A percentile compares a stretch with the other conserved stretches of the same genome.
These are phyloP conservation scores for Coenobita brevimanus DNA, from an alignment of 1,140 invertebrate genomes.

Conservation along the genomic window DNA sequence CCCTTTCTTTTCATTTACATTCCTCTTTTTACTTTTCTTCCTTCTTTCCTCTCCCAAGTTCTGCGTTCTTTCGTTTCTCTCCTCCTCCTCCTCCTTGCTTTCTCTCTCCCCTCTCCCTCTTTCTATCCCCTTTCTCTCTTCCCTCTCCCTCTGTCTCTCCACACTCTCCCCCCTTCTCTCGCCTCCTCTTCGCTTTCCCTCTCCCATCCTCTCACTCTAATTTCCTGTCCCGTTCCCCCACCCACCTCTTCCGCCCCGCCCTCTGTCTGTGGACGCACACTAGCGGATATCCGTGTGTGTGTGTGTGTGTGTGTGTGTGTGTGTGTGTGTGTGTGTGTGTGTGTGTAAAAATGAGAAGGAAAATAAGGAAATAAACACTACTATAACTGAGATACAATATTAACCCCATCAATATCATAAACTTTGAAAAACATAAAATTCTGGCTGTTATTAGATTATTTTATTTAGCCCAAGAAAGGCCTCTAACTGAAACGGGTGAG, in stretches of 20 bases:
- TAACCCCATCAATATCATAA: no score
- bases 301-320: background rate
- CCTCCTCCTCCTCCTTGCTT: background rate
- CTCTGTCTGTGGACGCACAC: background rate
- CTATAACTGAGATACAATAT: no score
- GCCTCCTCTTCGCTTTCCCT: no score
- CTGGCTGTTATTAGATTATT: no score
- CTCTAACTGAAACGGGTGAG: no score
- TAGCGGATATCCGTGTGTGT: background rate
- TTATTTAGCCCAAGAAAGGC: no score
- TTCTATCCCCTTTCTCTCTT: background rate
- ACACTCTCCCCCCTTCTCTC: background rate
- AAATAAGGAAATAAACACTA: no score
- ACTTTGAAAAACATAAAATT: no score
- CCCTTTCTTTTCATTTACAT: no score
- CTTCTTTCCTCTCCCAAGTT: background rate
- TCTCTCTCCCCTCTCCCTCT: background rate
- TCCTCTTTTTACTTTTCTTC: background rate
- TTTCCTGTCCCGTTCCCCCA: background rate
- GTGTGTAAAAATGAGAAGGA: background rate
- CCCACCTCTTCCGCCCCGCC: background rate
- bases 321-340: conserved; percentile 3
- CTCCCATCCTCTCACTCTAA: background rate
- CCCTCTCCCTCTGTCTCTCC: background rate
- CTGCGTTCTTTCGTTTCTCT: background rate